phyloP scores from a whole-genome alignment of 1,140 invertebrate species.

The Drosophila tsacasi region DNA sequence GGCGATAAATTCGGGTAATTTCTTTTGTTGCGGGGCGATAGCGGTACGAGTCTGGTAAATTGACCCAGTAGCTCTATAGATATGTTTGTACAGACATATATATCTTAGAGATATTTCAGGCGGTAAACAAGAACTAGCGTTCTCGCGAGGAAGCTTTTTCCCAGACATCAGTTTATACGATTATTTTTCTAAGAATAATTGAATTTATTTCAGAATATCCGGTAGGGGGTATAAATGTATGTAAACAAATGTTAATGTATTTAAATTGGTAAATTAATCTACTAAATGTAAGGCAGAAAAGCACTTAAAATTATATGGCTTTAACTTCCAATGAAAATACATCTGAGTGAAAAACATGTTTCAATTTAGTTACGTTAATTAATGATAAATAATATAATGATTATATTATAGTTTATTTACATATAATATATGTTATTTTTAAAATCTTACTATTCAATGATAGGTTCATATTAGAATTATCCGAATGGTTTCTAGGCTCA shows the following conservation, averaged over 20 bases:
- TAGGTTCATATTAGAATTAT: neutral
- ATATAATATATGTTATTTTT: neutral
- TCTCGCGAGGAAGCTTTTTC: neutral
- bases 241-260: neutral
- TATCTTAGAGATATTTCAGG: neutral
- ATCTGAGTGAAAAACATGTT: neutral
- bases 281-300: neutral
- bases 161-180: neutral
- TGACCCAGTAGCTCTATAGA: conserved; percentile 18
- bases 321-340: neutral
- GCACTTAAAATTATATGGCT: neutral
- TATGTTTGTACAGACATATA: neutral
- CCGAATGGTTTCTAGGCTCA: neutral
- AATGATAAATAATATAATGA: too few relatives aligned
- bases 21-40: conserved; percentile 8
- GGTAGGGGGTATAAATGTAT: neutral
- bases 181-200: neutral
- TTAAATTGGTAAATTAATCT: neutral
- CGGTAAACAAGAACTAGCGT: conserved; percentile 5
- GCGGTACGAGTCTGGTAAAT: neutral
- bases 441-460: neutral
- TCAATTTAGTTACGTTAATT: neutral
- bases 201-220: neutral
- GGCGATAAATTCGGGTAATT: conserved; percentile 21
- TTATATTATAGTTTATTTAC: too few relatives aligned